phyloP scores from a whole-genome alignment of 37 sponge, comb jelly and placozoan species.

The Diacarnus erythraeanus region DNA sequence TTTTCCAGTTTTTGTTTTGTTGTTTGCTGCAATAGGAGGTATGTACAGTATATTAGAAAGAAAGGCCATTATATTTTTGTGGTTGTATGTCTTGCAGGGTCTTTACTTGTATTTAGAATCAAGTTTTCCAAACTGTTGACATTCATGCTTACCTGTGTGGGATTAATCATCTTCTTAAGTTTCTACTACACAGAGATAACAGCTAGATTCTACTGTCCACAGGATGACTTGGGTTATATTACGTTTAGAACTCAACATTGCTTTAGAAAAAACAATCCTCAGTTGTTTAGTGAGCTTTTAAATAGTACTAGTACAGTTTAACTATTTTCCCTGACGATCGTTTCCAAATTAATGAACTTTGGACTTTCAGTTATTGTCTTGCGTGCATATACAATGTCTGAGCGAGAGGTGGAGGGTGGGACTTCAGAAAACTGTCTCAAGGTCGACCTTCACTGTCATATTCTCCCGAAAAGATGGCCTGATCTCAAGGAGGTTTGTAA shows the following conservation, averaged over 20 bases:
- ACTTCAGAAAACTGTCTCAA: slow-evolving; percentile 45
- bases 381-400: background rate
- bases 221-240: background rate
- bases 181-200: slow-evolving; percentile 24
- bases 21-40: slow-evolving; percentile 41
- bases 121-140: background rate
- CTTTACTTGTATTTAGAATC: background rate
- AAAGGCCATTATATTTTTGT: background rate
- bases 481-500: slow-evolving; percentile 84
- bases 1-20: slow-evolving; percentile 51
- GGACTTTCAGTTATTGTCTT: too few species aligned
- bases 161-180: background rate
- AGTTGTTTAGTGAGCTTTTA: background rate
- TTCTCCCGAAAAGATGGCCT: slow-evolving; percentile 88
- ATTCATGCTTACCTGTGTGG: slow-evolving; percentile 12
- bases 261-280: background rate
- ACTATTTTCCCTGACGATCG: too few species aligned
- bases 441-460: slow-evolving; percentile 87
- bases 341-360: too few species aligned
- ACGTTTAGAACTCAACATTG: background rate
- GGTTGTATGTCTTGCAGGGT: background rate
- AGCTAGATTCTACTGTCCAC: slow-evolving; percentile 21
- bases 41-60: background rate
- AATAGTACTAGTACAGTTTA: background rate
- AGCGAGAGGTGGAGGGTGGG: background rate